Conservation (phyloP, 2,113 vertebrate genomes). For the Gobio gobio region DNA sequence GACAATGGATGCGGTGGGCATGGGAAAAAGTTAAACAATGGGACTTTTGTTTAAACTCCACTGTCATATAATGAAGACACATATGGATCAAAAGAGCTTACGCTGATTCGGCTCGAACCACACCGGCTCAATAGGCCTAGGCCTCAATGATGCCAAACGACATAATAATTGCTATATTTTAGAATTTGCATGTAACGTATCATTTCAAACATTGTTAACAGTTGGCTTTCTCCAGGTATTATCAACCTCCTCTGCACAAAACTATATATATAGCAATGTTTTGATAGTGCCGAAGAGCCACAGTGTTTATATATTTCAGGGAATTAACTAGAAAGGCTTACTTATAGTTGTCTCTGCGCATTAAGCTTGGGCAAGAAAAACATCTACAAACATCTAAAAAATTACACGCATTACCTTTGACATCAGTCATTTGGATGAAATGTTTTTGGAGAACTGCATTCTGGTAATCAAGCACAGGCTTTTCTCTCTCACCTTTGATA, state of each 20-base stretch:
- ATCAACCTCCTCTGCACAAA: neutral
- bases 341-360: neutral
- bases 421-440: neutral
- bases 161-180: constrained; percentile 11
- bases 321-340: neutral
- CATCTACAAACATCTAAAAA: neutral
- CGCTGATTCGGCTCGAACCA: neutral
- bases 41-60: constrained; percentile 51
- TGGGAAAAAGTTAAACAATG: constrained; percentile 52
- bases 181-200: neutral
- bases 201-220: neutral
- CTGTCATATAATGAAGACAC: constrained; percentile 69
- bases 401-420: neutral
- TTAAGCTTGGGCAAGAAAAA: neutral
- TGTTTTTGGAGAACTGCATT: neutral
- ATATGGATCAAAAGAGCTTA: constrained; percentile 40
- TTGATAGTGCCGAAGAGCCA: neutral
- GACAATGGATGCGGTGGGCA: constrained; percentile 56
- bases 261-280: neutral
- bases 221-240: neutral
- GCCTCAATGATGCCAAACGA: neutral
- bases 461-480: neutral
- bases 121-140: neutral
- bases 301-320: neutral
- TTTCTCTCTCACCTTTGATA: neutral